These are phyloP conservation scores for Orius insidiosus DNA, from an alignment of 1,140 invertebrate species.

Conservation along the genomic window DNA sequence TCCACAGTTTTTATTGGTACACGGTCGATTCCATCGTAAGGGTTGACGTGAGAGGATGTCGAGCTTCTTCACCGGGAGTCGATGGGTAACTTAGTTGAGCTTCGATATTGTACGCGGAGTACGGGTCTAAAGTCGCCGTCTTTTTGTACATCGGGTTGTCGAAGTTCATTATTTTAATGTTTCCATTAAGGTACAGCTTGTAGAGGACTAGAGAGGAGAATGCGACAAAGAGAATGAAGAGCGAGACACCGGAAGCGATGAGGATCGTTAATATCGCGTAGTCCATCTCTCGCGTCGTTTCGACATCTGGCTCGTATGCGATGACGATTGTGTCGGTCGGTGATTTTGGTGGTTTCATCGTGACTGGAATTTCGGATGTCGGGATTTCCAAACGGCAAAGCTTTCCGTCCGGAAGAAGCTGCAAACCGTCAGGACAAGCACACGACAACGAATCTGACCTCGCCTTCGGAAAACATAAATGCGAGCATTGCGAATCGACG, in stretches of 20 bases:
- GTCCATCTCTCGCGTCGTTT: slow-evolving; percentile 3
- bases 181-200: slow-evolving; percentile 4
- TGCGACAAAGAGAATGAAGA: slow-evolving; percentile 1
- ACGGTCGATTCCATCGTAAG: slow-evolving; percentile 1
- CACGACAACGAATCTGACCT: slow-evolving; percentile 5
- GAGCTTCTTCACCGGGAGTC: slow-evolving; percentile 2
- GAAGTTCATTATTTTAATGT: slow-evolving; percentile 9
- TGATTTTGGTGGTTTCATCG: neutral
- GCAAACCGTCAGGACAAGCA: slow-evolving; percentile 10
- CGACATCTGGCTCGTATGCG: neutral
- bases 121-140: slow-evolving; percentile 5
- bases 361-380: neutral
- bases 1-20: neutral
- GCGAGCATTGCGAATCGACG: slow-evolving; percentile 4
- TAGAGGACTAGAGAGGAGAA: slow-evolving; percentile 2
- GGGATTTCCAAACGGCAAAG: neutral
- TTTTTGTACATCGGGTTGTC: slow-evolving; percentile 9
- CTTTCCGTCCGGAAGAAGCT: neutral
- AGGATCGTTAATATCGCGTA: slow-evolving; percentile 2
- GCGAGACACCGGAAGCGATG: neutral
- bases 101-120: neutral
- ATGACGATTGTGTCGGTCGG: slow-evolving; percentile 1
- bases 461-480: slow-evolving; percentile 10
- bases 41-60: neutral
- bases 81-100: slow-evolving; percentile 2